Base-by-base conservation (phyloP, 2,113 vertebrate species). In the Pyrgilauda ruficollis region DNA sequence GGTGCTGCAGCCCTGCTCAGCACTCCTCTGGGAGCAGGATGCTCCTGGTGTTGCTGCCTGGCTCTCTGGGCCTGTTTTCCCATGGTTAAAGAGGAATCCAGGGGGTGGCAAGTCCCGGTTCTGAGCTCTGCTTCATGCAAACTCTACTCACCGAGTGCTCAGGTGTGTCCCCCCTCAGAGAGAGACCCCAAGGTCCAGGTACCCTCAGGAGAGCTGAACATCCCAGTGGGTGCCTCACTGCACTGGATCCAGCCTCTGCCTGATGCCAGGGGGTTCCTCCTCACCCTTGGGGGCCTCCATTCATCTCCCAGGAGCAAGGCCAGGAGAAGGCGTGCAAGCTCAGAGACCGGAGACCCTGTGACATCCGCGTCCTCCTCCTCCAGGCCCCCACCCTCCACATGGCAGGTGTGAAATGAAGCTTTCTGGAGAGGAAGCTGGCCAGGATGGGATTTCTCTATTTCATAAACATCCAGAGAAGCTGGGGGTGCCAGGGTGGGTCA, bases 91-190 rank as follows among this genome's bases (percentile, higher is more conserved):
- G 47, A 26, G 24, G 39, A 88, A 31, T 78, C 50, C 31, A 17
- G 56, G 4, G n/a, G 7, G 20, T 37, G 49, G 30, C 49, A 64
- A 37, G 28, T 37, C 49, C 39, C 1, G 2, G 17, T 15, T 66
- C 59, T 28, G 41, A 61, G 63, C 28, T 70, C 35, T 66, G 20
- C 27, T 35, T 31, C 33, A 21, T n/a, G 44, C 13, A 14, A 43
- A 66, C 14, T 52, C 47, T 10, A 2, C 31, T 88, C 2, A 0
- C 26, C 1, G 1, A 28, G 41, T 33, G 33, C 9, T 31, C 17
- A 23, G 18, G 21, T 68, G 21, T 76, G 47, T 13, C 15, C 13
- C 14, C 31, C 6, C 13, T 12, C 19, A 13, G 27, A 72, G 37
- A 37, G 44, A 43, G 15, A 67, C 33, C 21, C 28, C 24, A 4